Evolutionary conservation across 1,140 invertebrate genomes (phyloP), one percentile per base, ranked within the genome.

Genomic region (Cylas formicarius): DNA sequence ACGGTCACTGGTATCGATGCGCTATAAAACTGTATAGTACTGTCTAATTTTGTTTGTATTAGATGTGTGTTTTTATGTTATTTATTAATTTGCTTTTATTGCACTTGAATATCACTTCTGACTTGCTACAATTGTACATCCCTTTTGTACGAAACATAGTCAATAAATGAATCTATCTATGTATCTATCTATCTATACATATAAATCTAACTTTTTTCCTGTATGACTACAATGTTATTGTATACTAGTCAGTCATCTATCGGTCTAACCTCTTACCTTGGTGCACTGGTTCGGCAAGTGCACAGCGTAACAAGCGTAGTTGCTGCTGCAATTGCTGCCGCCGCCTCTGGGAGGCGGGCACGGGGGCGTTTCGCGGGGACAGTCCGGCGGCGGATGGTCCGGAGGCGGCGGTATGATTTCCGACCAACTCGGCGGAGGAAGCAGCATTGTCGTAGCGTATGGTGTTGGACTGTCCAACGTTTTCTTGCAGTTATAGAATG

Each of bases 401-500:
- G 84, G 85, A 1, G 85, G 84, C 28, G 84, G 84, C 6, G 84
- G 85, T 18, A 86, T 67, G 55, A 84, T 76, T 54, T 86, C 83
- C 11, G 77, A 80, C 82, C 81, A 86, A 62, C 84, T 86, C 0
- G 84, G 77, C 44, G 81, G 66, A 16, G 69, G 64, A 53, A 67
- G 61, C 13, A 65, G 62, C 28, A 85, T 87, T 1, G 86, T 89
- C 0, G 86, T 90, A 1, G 86, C 86, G 60, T 90, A 90, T 0
- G 86, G 86, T 4, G 83, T 84, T 0, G 84, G 83, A 46, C 79
- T 79, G 48, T 80, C 79, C 10, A 78, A 68, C 36, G 75, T 76
- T 58, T 77, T 74, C 22, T 69, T 86, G 16, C 45, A 48, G 20
- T 53, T 53, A 63, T 89, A 87, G 58, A 89, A 90, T 0, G 84